A percentile compares a stretch with the other conserved stretches of the same genome.
phyloP scores from a whole-genome alignment of 2,797 vertebrate species.

The Spea hammondii region DNA sequence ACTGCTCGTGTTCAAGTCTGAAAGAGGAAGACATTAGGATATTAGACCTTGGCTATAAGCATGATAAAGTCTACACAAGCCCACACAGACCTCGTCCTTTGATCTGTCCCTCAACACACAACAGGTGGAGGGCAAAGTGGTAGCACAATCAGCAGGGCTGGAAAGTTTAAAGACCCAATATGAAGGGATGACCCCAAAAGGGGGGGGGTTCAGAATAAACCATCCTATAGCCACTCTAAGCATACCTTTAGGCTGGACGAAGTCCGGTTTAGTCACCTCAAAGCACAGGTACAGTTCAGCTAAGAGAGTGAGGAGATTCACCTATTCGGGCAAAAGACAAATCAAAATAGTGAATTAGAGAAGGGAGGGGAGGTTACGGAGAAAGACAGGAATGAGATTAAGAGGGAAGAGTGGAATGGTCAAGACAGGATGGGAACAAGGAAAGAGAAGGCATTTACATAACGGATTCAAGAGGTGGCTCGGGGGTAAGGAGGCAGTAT shows the following conservation, averaged over 20 bases:
- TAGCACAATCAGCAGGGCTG: too few species aligned
- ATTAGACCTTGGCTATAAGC: background rate
- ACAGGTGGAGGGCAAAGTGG: too few species aligned
- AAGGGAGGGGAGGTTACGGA: background rate
- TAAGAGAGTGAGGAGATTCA: slow-evolving; percentile 81
- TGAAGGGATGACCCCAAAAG: too few species aligned
- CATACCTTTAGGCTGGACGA: slow-evolving; percentile 78
- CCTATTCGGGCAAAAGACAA: slow-evolving; percentile 48
- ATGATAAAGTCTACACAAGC: background rate
- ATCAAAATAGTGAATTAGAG: background rate
- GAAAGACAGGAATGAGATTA: background rate
- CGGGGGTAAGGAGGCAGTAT: too few species aligned
- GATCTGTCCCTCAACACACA: too few species aligned
- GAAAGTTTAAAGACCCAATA: slow-evolving; percentile 7
- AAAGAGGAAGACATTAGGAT: background rate
- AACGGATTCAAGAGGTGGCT: too few species aligned
- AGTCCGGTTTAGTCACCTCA: slow-evolving; percentile 82
- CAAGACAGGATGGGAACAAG: background rate
- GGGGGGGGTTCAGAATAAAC: too few species aligned
- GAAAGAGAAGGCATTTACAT: background rate
- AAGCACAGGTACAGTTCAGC: slow-evolving; percentile 86
- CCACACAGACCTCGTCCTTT: too few species aligned
- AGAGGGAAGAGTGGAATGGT: background rate
- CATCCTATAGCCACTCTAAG: too few species aligned
- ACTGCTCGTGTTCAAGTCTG: slow-evolving; percentile 2